phyloP scores from a whole-genome alignment of 2,888 invertebrate species.

The Acronicta leporina region DNA sequence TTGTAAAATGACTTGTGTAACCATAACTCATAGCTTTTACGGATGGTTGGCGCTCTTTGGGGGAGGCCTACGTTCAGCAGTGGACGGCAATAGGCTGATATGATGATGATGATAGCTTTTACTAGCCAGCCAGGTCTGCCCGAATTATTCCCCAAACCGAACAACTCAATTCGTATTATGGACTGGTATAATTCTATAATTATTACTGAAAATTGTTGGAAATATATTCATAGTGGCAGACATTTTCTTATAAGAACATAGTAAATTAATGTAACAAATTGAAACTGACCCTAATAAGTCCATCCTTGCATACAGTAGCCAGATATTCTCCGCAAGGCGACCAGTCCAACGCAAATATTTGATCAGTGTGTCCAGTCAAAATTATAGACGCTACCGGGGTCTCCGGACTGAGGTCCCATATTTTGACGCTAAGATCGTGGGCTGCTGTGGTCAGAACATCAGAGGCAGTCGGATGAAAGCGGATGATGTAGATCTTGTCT shows the following conservation, averaged over 20 bases:
- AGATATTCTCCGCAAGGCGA: slow-evolving; percentile 96
- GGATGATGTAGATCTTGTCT: slow-evolving; percentile 96
- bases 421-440: slow-evolving; percentile 95
- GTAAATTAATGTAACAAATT: not conserved
- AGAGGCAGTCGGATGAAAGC: slow-evolving; percentile 96
- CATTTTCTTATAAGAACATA: not conserved
- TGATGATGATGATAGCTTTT: too few species aligned
- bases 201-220: too few species aligned
- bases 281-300: slow-evolving; percentile 90
- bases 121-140: too few species aligned
- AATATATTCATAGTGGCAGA: too few species aligned
- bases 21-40: too few species aligned
- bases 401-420: slow-evolving; percentile 93
- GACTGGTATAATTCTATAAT: too few species aligned
- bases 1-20: too few species aligned
- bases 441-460: slow-evolving; percentile 96
- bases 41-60: too few species aligned
- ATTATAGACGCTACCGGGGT: slow-evolving; percentile 82
- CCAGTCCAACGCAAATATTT: slow-evolving; percentile 98
- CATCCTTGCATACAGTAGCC: slow-evolving; percentile 97
- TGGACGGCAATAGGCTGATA: too few species aligned
- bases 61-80: too few species aligned
- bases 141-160: too few species aligned
- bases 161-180: too few species aligned
- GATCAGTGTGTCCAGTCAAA: slow-evolving; percentile 93